Evolutionary conservation across 1,140 invertebrate genomes (phyloP).

Genomic region (Cotesia glomerata): DNA sequence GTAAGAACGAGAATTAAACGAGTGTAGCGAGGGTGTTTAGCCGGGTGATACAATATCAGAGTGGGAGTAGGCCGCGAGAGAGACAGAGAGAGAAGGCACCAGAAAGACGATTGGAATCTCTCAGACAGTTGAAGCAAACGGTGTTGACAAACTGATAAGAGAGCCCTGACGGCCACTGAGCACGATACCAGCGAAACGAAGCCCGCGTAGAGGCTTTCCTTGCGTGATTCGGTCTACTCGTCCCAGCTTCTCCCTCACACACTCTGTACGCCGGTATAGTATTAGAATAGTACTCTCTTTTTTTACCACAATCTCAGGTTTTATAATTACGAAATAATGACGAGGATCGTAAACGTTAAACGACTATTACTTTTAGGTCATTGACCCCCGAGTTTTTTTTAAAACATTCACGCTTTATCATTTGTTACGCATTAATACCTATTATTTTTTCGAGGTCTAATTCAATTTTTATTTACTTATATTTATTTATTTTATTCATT

Average conservation of each 20-base stretch:
- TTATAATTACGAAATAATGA: constrained; percentile 25
- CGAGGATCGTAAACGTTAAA: not conserved
- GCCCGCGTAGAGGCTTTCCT: constrained; percentile 8
- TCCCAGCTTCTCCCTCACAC: not conserved
- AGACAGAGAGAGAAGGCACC: constrained; percentile 14
- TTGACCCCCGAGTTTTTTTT: not conserved
- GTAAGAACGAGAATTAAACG: too few species aligned
- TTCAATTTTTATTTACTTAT: too few species aligned
- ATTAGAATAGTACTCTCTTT: not conserved
- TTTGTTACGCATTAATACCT: too few species aligned
- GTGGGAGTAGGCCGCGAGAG: constrained; percentile 22
- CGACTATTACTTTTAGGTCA: not conserved
- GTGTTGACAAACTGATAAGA: constrained; percentile 54
- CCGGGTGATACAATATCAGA: constrained; percentile 7
- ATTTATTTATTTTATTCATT: too few species aligned
- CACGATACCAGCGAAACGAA: not conserved
- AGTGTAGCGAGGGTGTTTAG: not conserved
- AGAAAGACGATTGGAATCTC: constrained; percentile 34
- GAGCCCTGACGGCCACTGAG: constrained; percentile 23
- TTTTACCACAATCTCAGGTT: constrained; percentile 2
- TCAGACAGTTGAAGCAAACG: constrained; percentile 33
- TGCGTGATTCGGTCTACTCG: constrained; percentile 12
- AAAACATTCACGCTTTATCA: too few species aligned
- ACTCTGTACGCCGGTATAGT: not conserved
- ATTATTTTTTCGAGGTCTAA: too few species aligned